Conservation (phyloP, 1,140 invertebrate genomes). For the Popillia japonica region DNA sequence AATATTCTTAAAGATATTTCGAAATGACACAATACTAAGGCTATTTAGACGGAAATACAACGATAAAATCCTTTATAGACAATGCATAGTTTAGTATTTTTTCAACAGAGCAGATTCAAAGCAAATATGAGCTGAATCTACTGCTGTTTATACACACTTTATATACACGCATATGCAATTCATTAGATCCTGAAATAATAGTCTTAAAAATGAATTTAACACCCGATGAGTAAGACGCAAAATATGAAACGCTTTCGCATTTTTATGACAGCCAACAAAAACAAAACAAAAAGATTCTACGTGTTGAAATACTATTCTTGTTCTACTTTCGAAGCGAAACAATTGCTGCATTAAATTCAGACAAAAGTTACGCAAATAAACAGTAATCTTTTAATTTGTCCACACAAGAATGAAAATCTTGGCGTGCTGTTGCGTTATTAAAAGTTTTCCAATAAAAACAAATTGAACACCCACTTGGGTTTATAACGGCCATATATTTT, state of each 20-base stretch:
- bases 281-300: not conserved
- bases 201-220: no score
- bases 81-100: no score
- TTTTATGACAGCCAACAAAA: not conserved
- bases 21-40: no score
- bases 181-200: no score
- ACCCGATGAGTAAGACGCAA: no score
- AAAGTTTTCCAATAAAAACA: slow-evolving; percentile 14
- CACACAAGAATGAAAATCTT: not conserved
- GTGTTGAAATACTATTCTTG: not conserved
- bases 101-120: no score
- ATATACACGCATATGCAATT: no score
- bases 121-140: no score
- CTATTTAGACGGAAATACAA: no score
- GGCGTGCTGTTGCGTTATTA: slow-evolving; percentile 3
- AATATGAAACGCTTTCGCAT: not conserved
- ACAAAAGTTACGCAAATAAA: not conserved
- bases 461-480: not conserved
- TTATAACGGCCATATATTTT: slow-evolving; percentile 10
- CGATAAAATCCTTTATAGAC: no score
- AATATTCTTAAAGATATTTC: no score
- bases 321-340: not conserved
- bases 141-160: no score
- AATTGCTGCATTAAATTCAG: not conserved
- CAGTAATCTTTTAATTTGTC: not conserved